A percentile compares a stretch with the other conserved stretches of the same genome.
These are phyloP conservation scores for Spisula subtruncata DNA, from an alignment of 2,888 invertebrate genomes.

Conservation along the genomic window DNA sequence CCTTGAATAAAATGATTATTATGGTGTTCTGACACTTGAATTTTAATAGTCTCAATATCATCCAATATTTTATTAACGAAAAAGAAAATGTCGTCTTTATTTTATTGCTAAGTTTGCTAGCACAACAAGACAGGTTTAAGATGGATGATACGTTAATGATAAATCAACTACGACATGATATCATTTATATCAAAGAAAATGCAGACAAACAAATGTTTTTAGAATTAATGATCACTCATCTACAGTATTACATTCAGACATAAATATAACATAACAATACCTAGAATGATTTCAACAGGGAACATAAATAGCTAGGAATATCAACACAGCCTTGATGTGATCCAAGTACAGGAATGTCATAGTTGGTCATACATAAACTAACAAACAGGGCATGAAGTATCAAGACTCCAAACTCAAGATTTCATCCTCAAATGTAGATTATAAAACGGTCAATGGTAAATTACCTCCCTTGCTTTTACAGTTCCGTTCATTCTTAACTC, in stretches of 20 bases:
- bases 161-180: slow-evolving; percentile 23
- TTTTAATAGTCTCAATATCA: too few relatives aligned
- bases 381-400: too few relatives aligned
- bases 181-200: slow-evolving; percentile 20
- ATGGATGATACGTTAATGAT: slow-evolving; percentile 10
- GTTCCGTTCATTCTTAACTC: too few relatives aligned
- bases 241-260: background rate
- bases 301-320: background rate
- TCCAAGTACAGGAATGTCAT: background rate
- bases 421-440: too few relatives aligned
- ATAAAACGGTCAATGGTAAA: background rate
- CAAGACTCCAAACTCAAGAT: too few relatives aligned
- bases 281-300: background rate
- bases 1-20: too few relatives aligned
- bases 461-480: background rate
- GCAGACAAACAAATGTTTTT: background rate
- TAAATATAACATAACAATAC: slow-evolving; percentile 1
- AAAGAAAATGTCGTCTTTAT: too few relatives aligned
- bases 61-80: too few relatives aligned
- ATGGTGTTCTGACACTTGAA: too few relatives aligned
- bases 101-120: slow-evolving; percentile 10
- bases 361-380: background rate
- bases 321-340: background rate
- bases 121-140: background rate
- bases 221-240: slow-evolving; percentile 17